Percentiles rank a stretch among this genome's conserved stretches.
These are phyloP conservation scores for Odobenus rosmarus DNA, from an alignment of 2,113 vertebrate species.

Conservation along the genomic window DNA sequence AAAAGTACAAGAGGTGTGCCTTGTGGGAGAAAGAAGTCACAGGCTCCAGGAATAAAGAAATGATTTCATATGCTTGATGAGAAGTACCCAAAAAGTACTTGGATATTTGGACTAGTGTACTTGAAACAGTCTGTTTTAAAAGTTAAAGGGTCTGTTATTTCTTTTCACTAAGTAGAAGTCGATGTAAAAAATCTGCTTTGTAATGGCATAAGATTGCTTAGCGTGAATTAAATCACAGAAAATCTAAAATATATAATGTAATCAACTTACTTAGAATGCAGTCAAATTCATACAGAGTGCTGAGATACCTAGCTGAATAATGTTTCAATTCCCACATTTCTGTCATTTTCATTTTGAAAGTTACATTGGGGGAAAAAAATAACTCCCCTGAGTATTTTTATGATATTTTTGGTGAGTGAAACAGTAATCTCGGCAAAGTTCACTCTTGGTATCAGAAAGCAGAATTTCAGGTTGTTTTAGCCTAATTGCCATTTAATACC, in stretches of 20 bases:
- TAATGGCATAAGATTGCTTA: neutral
- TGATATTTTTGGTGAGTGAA: slow-evolving; percentile 37
- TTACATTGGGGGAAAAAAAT: slow-evolving; percentile 1
- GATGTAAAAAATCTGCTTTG: neutral
- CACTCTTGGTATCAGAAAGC: slow-evolving; percentile 26
- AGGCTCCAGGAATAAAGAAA: neutral
- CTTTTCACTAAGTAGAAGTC: neutral
- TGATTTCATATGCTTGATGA: neutral
- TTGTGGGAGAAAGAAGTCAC: neutral
- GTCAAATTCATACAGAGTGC: neutral
- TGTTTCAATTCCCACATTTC: slow-evolving; percentile 35
- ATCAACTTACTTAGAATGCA: neutral
- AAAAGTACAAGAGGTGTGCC: neutral
- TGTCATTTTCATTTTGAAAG: slow-evolving; percentile 74
- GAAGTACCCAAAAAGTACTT: neutral
- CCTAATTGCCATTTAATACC: neutral
- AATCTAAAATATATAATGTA: neutral
- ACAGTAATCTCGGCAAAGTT: slow-evolving; percentile 57
- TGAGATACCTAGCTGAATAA: neutral
- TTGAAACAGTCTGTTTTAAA: neutral
- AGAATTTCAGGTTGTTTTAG: neutral
- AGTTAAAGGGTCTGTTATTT: neutral
- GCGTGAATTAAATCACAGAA: slow-evolving; percentile 39
- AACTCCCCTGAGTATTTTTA: slow-evolving; percentile 42
- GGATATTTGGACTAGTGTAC: neutral